Conservation (phyloP, 2,888 invertebrate species). For the Eupithecia tripunctaria region DNA sequence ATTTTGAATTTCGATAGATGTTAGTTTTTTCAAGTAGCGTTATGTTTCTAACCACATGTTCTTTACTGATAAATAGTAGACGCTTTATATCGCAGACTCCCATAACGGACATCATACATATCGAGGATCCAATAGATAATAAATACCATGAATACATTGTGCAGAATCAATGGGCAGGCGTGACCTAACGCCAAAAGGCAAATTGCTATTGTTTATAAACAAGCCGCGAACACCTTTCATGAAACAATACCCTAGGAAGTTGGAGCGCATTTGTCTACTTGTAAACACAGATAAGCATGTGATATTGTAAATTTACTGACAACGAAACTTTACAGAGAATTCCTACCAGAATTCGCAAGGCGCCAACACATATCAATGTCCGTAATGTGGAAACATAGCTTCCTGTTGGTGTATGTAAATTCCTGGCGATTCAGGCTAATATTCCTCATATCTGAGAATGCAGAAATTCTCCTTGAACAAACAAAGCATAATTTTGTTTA, state of each 20-base stretch:
- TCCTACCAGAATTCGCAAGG: constrained; percentile 37
- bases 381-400: constrained; percentile 40
- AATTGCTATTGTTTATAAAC: constrained; percentile 76
- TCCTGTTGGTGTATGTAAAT: constrained; percentile 43
- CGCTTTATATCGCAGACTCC: constrained; percentile 27
- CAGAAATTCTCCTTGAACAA: constrained; percentile 30
- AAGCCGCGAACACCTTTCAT: constrained; percentile 67
- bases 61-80: constrained; percentile 23
- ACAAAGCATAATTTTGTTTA: constrained; percentile 32
- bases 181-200: constrained; percentile 73
- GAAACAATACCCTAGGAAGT: constrained; percentile 74
- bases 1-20: no score
- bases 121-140: constrained; percentile 50
- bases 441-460: constrained; percentile 33
- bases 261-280: constrained; percentile 56
- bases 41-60: constrained; percentile 7
- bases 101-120: constrained; percentile 36
- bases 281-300: constrained; percentile 49
- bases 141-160: constrained; percentile 55
- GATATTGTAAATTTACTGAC: constrained; percentile 44
- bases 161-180: constrained; percentile 64
- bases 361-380: constrained; percentile 42
- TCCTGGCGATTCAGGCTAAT: constrained; percentile 35
- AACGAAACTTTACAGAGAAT: constrained; percentile 34
- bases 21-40: constrained; percentile 13